Percentiles rank a stretch among this genome's conserved stretches.
Evolutionary conservation across 2,113 vertebrate genomes (phyloP).

Genomic region (Hylia prasina): DNA sequence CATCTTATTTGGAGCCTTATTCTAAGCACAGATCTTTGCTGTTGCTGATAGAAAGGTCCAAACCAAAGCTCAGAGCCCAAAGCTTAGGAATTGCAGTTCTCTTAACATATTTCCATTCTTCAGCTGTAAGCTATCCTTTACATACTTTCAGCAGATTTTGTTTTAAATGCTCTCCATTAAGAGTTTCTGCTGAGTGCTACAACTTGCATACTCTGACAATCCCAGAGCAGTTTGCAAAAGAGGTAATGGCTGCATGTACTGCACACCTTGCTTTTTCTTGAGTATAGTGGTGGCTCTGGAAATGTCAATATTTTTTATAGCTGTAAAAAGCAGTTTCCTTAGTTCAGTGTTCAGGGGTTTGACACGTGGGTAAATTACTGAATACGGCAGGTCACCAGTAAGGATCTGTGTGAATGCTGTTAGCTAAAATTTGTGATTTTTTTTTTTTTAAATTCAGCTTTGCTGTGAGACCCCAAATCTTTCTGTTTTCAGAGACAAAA

Average conservation of each 20-base stretch:
- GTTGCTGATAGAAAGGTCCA: neutral
- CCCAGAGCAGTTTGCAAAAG: neutral
- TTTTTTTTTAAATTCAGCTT: neutral
- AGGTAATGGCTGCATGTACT: neutral
- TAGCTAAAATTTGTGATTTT: neutral
- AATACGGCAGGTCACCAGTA: neutral
- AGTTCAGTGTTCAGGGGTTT: neutral
- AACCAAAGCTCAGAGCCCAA: neutral
- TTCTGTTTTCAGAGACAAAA: neutral
- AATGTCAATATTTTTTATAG: neutral
- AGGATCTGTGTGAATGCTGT: neutral
- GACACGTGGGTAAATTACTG: neutral
- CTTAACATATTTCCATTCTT: neutral
- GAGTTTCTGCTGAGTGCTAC: neutral
- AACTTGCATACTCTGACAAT: neutral
- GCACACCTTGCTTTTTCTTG: neutral
- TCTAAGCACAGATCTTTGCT: neutral
- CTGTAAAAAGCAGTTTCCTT: neutral
- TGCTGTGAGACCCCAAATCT: neutral
- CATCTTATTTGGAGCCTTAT: neutral
- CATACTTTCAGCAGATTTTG: neutral
- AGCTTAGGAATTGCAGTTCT: neutral
- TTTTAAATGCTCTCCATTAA: neutral
- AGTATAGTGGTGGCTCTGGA: neutral
- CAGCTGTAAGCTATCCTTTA: neutral